phyloP scores from a whole-genome alignment of 2,888 invertebrate species.

The Slavum lentiscoides region DNA sequence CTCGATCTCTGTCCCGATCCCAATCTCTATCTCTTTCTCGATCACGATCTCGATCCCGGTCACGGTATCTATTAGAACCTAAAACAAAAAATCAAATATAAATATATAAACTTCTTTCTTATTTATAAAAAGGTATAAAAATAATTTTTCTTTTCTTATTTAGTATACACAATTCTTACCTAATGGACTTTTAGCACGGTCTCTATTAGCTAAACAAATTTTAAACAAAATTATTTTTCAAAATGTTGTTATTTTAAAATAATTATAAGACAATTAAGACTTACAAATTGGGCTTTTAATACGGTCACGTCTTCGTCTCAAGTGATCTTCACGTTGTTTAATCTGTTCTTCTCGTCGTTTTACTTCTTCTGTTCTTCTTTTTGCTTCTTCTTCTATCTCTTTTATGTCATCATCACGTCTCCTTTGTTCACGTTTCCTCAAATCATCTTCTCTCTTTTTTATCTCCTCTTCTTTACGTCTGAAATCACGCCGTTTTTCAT shows the following conservation, averaged over 20 bases:
- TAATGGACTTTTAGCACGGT: constrained; percentile 43
- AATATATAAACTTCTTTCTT: background rate
- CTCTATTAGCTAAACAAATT: constrained; percentile 35
- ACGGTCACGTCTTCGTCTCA: constrained; percentile 59
- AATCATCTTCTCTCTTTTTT: constrained; percentile 51
- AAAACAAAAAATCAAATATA: constrained; percentile 15
- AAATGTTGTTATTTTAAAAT: background rate
- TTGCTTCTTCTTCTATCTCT: constrained; percentile 59
- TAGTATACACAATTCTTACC: constrained; percentile 18
- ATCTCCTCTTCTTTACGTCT: constrained; percentile 51
- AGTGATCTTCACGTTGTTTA: constrained; percentile 62
- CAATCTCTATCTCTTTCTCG: constrained; percentile 55
- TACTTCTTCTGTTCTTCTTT: constrained; percentile 54
- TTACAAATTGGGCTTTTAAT: constrained; percentile 47
- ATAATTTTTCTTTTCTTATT: background rate
- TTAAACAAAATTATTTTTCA: background rate
- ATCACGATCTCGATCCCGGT: constrained; percentile 53
- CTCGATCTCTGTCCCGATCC: constrained; percentile 56
- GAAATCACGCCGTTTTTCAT: constrained; percentile 45
- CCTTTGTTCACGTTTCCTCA: constrained; percentile 51
- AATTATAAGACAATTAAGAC: background rate
- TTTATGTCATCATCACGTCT: constrained; percentile 60
- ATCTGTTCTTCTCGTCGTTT: constrained; percentile 61
- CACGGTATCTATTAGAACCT: constrained; percentile 41
- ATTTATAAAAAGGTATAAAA: background rate